phyloP scores from a whole-genome alignment of 2,113 vertebrate species.

The Nothobranchius kuhntae region DNA sequence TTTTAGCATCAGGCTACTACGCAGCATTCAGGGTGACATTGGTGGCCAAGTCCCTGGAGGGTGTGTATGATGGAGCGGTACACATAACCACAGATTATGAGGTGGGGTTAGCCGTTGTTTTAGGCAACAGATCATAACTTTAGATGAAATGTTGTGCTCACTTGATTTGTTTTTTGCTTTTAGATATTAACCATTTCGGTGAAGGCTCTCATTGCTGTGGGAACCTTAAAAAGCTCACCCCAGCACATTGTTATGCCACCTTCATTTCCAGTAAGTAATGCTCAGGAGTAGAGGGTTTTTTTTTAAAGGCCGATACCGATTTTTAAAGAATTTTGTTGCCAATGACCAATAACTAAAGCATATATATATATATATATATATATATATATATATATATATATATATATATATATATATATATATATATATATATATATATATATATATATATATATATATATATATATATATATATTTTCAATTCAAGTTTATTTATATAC shows the following conservation, averaged over 20 bases:
- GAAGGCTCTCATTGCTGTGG: conserved; percentile 91
- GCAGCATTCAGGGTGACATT: conserved; percentile 92
- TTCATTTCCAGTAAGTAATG: conserved; percentile 89
- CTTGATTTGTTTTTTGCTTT: background rate
- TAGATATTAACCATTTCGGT: conserved; percentile 94
- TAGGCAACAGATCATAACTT: background rate
- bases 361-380: too few relatives aligned
- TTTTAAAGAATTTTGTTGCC: too few relatives aligned
- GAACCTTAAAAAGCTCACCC: conserved; percentile 87
- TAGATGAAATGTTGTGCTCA: background rate
- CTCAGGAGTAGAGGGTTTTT: too few relatives aligned
- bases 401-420: too few relatives aligned
- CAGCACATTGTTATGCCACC: conserved; percentile 87
- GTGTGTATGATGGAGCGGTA: conserved; percentile 91
- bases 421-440: too few relatives aligned
- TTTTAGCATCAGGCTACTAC: conserved; percentile 92
- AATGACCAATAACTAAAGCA: too few relatives aligned
- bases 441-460: too few relatives aligned
- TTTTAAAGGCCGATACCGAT: too few relatives aligned
- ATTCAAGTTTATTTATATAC: too few relatives aligned
- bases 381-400: too few relatives aligned
- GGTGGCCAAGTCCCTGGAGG: conserved; percentile 90
- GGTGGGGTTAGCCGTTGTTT: conserved; percentile 70
- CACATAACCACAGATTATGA: conserved; percentile 98
- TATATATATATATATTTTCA: too few relatives aligned